Percentiles rank a stretch among this genome's conserved stretches.
phyloP scores from a whole-genome alignment of 2,113 vertebrate species.

The Hippocampus barbouri region DNA sequence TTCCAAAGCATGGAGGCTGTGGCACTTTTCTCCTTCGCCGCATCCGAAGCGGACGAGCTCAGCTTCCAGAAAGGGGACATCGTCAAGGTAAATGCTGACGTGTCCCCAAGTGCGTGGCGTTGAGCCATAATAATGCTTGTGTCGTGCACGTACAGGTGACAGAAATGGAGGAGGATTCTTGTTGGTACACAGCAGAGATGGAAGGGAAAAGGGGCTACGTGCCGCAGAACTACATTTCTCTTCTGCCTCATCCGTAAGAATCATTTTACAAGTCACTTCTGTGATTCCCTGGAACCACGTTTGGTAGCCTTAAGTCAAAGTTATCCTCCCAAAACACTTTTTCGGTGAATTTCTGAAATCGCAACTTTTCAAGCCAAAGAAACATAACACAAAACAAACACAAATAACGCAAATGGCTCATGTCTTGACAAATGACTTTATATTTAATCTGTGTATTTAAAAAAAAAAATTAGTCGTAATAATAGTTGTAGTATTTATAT shows the following conservation, averaged over 20 bases:
- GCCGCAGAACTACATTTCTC: conserved; percentile 90
- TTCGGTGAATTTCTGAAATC: no score
- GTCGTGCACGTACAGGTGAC: conserved; percentile 76
- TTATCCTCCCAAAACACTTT: no score
- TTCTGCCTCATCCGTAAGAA: conserved; percentile 86
- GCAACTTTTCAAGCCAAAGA: no score
- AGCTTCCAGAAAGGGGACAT: conserved; percentile 86
- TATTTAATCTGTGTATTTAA: background rate
- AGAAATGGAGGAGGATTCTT: conserved; percentile 93
- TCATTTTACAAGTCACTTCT: background rate
- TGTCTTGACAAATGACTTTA: background rate
- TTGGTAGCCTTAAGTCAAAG: no score
- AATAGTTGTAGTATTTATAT: background rate
- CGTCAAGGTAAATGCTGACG: conserved; percentile 76
- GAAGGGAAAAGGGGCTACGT: conserved; percentile 81
- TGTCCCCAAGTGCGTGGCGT: no score
- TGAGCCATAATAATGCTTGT: background rate
- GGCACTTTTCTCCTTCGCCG: conserved; percentile 84
- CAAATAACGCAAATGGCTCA: no score
- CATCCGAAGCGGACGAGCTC: conserved; percentile 81
- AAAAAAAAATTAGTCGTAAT: background rate
- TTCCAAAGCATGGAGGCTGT: conserved; percentile 80
- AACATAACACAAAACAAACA: no score
- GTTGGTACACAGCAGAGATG: conserved; percentile 90
- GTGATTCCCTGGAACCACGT: background rate